These are phyloP conservation scores for Oryzias celebensis DNA, from an alignment of 2,113 vertebrate genomes.

Conservation along the genomic window DNA sequence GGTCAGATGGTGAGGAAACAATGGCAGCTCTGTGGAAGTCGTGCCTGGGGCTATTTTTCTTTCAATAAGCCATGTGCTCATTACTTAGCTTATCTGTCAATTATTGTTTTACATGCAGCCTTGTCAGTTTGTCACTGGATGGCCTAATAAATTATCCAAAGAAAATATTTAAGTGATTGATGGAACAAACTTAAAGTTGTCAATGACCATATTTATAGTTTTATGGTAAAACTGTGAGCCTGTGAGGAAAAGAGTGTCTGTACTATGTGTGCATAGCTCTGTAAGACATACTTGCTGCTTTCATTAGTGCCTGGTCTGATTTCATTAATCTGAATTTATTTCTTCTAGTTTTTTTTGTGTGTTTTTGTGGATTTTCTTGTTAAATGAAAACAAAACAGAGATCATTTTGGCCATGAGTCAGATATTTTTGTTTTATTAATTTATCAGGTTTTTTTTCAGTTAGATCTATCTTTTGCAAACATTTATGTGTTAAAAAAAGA, in stretches of 20 bases:
- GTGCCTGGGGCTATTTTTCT: slow-evolving; percentile 56
- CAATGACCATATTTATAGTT: slow-evolving; percentile 32
- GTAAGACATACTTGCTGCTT: slow-evolving; percentile 8
- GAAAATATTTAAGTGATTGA: slow-evolving; percentile 54
- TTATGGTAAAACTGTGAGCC: slow-evolving; percentile 43
- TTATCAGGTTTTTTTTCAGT: slow-evolving; percentile 28
- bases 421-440: slow-evolving; percentile 30
- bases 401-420: slow-evolving; percentile 35
- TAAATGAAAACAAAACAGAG: slow-evolving; percentile 31
- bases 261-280: background rate
- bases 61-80: slow-evolving; percentile 42
- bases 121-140: slow-evolving; percentile 45
- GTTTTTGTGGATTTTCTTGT: slow-evolving; percentile 2
- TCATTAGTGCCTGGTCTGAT: slow-evolving; percentile 12
- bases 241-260: background rate
- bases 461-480: slow-evolving; percentile 58
- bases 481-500: slow-evolving; percentile 60
- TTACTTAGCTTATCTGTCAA: slow-evolving; percentile 62
- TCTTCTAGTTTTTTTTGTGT: background rate
- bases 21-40: slow-evolving; percentile 56
- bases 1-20: slow-evolving; percentile 57
- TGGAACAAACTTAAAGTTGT: slow-evolving; percentile 45
- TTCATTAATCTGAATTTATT: slow-evolving; percentile 17
- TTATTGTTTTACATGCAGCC: slow-evolving; percentile 58
- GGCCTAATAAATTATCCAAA: slow-evolving; percentile 67